Conservation (phyloP, 2,888 invertebrate genomes). For the Sarcophaga rosellei region DNA sequence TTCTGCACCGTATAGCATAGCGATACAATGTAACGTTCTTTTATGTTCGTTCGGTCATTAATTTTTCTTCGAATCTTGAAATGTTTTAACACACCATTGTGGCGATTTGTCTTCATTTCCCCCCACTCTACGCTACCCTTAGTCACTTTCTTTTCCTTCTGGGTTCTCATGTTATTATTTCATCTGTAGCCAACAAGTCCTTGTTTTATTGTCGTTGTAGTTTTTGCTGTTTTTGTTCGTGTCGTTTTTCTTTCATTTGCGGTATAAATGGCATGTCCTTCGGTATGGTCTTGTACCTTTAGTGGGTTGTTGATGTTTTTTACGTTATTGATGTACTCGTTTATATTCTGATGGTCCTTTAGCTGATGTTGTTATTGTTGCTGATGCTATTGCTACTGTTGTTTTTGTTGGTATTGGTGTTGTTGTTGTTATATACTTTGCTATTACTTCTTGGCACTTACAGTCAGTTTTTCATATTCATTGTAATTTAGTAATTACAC, state of each 20-base stretch:
- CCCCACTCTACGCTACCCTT: too few species aligned
- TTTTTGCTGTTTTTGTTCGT: slow-evolving; percentile 7
- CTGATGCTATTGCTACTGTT: too few species aligned
- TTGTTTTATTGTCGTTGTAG: not conserved
- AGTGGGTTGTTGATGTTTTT: slow-evolving; percentile 31
- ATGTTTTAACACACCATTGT: too few species aligned
- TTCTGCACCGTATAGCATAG: not conserved
- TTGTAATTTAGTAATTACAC: slow-evolving; percentile 62
- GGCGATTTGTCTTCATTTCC: too few species aligned
- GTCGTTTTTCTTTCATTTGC: slow-evolving; percentile 5
- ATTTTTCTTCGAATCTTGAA: too few species aligned
- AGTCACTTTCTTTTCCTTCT: too few species aligned
- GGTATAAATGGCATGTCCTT: slow-evolving; percentile 32
- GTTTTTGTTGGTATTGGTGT: not conserved
- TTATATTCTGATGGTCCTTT: too few species aligned
- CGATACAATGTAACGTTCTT: not conserved
- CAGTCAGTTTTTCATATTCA: slow-evolving; percentile 47
- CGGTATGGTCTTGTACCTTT: slow-evolving; percentile 15
- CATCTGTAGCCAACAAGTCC: too few species aligned
- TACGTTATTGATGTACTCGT: slow-evolving; percentile 11
- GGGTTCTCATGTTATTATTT: too few species aligned
- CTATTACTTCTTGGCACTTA: slow-evolving; percentile 41
- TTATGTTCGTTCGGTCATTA: too few species aligned
- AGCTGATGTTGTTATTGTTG: too few species aligned
- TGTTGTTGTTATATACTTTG: slow-evolving; percentile 11